phyloP scores from a whole-genome alignment of 2,888 invertebrate species.

The Marronus borbonicus region DNA sequence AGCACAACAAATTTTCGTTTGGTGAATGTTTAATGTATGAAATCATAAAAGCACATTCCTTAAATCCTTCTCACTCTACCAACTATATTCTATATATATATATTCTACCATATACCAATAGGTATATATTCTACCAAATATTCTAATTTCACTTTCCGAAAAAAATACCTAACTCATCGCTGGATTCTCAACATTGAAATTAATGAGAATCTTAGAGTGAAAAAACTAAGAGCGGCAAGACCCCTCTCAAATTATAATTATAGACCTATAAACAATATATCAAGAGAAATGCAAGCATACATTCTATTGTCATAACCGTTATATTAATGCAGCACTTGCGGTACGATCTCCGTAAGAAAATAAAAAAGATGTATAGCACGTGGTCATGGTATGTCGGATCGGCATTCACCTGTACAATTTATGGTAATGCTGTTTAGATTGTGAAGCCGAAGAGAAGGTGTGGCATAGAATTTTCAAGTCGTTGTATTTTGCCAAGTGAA shows the following conservation, averaged over 20 bases:
- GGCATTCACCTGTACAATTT: conserved; percentile 42
- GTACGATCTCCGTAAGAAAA: not conserved
- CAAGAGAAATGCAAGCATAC: conserved; percentile 3
- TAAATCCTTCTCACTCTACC: too few species aligned
- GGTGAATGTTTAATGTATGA: too few species aligned
- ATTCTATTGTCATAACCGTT: conserved; percentile 35
- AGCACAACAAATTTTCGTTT: too few species aligned
- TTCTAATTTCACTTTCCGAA: not conserved
- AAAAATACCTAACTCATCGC: not conserved
- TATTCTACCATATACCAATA: too few species aligned
- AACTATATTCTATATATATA: too few species aligned
- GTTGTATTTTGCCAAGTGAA: conserved; percentile 58
- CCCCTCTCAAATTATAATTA: conserved; percentile 13
- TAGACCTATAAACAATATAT: not conserved
- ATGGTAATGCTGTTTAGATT: conserved; percentile 42
- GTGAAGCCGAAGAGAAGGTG: conserved; percentile 41
- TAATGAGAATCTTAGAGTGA: not conserved
- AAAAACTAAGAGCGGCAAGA: not conserved
- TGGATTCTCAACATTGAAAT: not conserved
- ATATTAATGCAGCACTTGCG: conserved; percentile 24
- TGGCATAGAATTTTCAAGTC: conserved; percentile 53
- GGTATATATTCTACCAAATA: too few species aligned
- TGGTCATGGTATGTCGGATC: conserved; percentile 25
- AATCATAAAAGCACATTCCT: too few species aligned
- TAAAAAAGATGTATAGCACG: conserved; percentile 26